Evolutionary conservation across 2,113 vertebrate genomes (phyloP).

Genomic region (Carassius gibelio): DNA sequence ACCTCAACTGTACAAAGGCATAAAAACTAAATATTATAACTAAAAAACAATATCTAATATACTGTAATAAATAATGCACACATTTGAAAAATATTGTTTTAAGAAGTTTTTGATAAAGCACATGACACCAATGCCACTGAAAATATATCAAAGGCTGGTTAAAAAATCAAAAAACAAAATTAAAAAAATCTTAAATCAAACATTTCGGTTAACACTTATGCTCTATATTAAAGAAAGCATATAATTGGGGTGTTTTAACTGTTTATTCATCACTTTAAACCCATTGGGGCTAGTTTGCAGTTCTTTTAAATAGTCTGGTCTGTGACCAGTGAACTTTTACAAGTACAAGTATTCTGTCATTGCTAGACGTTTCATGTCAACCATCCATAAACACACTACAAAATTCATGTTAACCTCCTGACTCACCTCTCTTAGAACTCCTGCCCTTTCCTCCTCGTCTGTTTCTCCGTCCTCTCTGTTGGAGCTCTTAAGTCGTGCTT

Average conservation of each 20-base stretch:
- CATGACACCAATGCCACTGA: no score
- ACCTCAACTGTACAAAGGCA: no score
- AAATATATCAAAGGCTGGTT: no score
- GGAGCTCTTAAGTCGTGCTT: background rate
- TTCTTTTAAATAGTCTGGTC: background rate
- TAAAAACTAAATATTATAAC: no score
- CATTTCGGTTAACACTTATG: no score
- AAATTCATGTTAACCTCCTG: background rate
- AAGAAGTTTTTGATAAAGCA: no score
- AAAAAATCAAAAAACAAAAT: no score
- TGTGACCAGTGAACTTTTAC: background rate
- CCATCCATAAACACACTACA: background rate
- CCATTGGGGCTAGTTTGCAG: background rate
- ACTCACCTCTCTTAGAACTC: constrained; percentile 36
- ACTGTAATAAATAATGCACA: no score
- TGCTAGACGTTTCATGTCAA: background rate
- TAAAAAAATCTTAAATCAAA: background rate
- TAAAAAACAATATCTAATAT: no score
- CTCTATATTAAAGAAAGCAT: background rate
- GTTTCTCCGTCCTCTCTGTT: constrained; percentile 14
- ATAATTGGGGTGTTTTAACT: background rate
- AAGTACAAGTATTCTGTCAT: background rate
- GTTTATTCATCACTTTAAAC: background rate
- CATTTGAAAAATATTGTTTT: no score
- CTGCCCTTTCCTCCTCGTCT: background rate